These are phyloP conservation scores for Abrostola tripartita DNA, from an alignment of 2,888 invertebrate genomes.

Conservation along the genomic window DNA sequence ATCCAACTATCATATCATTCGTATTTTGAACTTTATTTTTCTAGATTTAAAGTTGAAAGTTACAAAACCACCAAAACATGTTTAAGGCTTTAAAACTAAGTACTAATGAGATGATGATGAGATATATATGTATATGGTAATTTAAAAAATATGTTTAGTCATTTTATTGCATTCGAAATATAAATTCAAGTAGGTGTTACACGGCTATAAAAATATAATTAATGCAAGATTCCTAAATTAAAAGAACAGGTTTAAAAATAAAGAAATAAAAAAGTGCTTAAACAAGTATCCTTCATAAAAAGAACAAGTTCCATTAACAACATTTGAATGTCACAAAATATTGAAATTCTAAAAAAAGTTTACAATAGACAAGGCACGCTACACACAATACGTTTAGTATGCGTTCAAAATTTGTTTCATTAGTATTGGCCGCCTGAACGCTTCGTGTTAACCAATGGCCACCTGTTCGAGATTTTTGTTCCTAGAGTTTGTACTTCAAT, in stretches of 20 bases:
- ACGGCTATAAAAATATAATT: neutral
- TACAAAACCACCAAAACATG: neutral
- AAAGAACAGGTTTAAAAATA: neutral
- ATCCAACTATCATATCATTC: slow-evolving; percentile 6
- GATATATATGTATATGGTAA: neutral
- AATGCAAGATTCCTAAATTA: neutral
- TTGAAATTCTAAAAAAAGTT: slow-evolving; percentile 41
- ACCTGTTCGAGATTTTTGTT: slow-evolving; percentile 49
- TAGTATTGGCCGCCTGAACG: slow-evolving; percentile 53
- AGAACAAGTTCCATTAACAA: slow-evolving; percentile 1
- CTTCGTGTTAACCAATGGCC: slow-evolving; percentile 49
- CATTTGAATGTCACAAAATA: slow-evolving; percentile 36
- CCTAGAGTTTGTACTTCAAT: slow-evolving; percentile 30
- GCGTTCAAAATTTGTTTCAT: slow-evolving; percentile 56
- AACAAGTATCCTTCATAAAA: slow-evolving; percentile 31
- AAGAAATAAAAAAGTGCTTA: neutral
- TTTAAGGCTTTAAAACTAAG: neutral
- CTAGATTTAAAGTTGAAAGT: neutral
- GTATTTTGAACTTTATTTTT: slow-evolving; percentile 9
- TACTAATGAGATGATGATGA: too few species aligned
- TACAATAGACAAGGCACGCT: slow-evolving; percentile 25
- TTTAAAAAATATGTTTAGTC: neutral
- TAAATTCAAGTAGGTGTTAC: neutral
- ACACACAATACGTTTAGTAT: slow-evolving; percentile 41
- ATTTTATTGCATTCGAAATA: neutral